A percentile compares a stretch with the other conserved stretches of the same genome.
Conservation (phyloP, 2,113 vertebrate genomes). For the Tylochromis polylepis region DNA sequence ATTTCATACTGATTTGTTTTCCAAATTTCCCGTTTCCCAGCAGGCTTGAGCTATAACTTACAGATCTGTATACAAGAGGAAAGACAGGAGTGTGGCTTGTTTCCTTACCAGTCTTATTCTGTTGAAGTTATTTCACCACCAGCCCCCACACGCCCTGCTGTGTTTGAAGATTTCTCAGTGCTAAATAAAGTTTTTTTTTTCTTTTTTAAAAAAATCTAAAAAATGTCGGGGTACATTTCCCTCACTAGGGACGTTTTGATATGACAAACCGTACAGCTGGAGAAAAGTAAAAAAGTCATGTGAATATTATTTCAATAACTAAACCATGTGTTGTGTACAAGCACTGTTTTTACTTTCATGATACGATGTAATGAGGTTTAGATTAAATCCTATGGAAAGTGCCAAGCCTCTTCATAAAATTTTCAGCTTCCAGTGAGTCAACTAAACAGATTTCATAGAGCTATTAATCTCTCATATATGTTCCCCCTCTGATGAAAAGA, state of each 20-base stretch:
- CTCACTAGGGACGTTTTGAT: neutral
- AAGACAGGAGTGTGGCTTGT: neutral
- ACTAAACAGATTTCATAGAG: neutral
- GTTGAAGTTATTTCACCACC: neutral
- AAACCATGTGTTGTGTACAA: neutral
- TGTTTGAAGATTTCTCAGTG: neutral
- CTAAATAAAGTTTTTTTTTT: neutral
- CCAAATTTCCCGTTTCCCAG: constrained; percentile 17
- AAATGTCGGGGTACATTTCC: neutral
- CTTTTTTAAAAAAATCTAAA: neutral
- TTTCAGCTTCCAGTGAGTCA: constrained; percentile 11
- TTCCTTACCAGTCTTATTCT: neutral
- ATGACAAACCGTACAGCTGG: neutral
- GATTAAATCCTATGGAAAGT: neutral
- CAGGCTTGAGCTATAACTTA: neutral
- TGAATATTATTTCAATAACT: neutral
- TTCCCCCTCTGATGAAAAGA: neutral
- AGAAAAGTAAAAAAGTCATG: neutral
- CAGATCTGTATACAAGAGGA: neutral
- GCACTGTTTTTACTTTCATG: neutral
- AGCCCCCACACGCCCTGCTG: neutral
- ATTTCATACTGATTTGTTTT: constrained; percentile 14
- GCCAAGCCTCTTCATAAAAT: constrained; percentile 4
- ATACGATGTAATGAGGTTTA: neutral
- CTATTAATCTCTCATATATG: constrained; percentile 23